Evolutionary conservation across 2,797 vertebrate genomes (phyloP).

Genomic region (Propithecus deckenii): DNA sequence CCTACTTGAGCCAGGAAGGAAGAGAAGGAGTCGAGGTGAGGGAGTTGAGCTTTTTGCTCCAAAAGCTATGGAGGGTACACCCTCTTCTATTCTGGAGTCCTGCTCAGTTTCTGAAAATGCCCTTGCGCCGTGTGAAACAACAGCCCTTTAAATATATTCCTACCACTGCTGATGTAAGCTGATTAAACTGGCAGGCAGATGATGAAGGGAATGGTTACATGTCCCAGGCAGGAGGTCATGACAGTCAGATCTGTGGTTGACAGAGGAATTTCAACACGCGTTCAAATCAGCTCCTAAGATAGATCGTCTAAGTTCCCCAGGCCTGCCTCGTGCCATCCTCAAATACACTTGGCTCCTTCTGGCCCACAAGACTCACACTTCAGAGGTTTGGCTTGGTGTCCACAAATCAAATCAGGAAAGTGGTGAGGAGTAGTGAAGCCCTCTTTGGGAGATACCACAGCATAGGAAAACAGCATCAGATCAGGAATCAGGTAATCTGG

Average conservation of each 20-base stretch:
- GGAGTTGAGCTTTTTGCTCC: constrained; percentile 7
- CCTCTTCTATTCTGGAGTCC: not conserved
- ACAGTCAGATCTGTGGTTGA: not conserved
- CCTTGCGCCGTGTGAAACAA: not conserved
- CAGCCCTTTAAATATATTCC: constrained; percentile 17
- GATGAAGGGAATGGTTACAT: not conserved
- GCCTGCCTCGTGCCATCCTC: not conserved
- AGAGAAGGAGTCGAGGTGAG: not conserved
- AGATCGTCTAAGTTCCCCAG: not conserved
- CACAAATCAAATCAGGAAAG: not conserved
- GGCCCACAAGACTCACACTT: not conserved
- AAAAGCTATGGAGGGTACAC: not conserved
- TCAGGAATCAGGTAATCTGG: not conserved
- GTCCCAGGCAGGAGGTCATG: not conserved
- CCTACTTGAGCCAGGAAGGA: not conserved
- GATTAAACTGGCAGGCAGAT: constrained; percentile 40
- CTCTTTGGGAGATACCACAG: not conserved
- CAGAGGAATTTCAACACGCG: constrained; percentile 39
- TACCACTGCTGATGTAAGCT: not conserved
- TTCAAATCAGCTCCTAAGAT: not conserved
- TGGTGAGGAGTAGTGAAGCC: not conserved
- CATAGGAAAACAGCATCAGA: not conserved
- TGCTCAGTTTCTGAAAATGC: constrained; percentile 33
- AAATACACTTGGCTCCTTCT: constrained; percentile 18
- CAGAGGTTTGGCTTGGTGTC: not conserved